Evolutionary conservation across 2,888 invertebrate genomes (phyloP), one percentile per base, ranked within the genome.

Genomic region (Ellobium chinense): DNA sequence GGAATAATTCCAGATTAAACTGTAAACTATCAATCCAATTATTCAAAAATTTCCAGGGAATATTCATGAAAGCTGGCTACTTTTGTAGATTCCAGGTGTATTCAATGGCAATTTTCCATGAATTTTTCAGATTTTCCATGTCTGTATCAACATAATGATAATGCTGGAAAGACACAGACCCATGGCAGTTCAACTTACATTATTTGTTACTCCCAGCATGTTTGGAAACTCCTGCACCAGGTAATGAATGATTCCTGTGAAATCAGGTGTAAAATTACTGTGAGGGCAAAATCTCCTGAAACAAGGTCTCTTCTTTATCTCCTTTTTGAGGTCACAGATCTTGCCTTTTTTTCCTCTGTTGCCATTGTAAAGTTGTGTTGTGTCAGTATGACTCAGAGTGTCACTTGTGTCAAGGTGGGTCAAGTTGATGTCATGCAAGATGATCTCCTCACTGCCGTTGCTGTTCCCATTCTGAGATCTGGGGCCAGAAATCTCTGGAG

Each of bases 151-250:
- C n/a, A n/a, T n/a, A n/a, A n/a, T n/a, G n/a, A n/a, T n/a, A n/a
- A n/a, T n/a, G n/a, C n/a, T n/a, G n/a, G n/a, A n/a, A n/a, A n/a
- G n/a, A n/a, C n/a, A n/a, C n/a, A n/a, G n/a, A n/a, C n/a, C n/a
- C n/a, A n/a, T n/a, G n/a, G n/a, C n/a, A n/a, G n/a, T n/a, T n/a
- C n/a, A 60, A 78, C 69, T 78, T 69, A 78, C 77, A 78, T 68
- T 74, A 39, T 80, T 80, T 37, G 31, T 73, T 1, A 27, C 36
- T 68, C 60, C 74, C 58, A 80, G 39, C 73, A 80, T 73, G 1
- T 37, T 66, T n/a, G 80, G 80, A 27, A 37, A 80, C 56, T 80
- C 74, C 21, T 73, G 56, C 3, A 80, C 68, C 34, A 80, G 74
- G 34, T 80, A 68, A n/a, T 66, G 39, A 3, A 74, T 74, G 56